phyloP scores from a whole-genome alignment of 1,140 invertebrate genomes.

The Samia ricini region DNA sequence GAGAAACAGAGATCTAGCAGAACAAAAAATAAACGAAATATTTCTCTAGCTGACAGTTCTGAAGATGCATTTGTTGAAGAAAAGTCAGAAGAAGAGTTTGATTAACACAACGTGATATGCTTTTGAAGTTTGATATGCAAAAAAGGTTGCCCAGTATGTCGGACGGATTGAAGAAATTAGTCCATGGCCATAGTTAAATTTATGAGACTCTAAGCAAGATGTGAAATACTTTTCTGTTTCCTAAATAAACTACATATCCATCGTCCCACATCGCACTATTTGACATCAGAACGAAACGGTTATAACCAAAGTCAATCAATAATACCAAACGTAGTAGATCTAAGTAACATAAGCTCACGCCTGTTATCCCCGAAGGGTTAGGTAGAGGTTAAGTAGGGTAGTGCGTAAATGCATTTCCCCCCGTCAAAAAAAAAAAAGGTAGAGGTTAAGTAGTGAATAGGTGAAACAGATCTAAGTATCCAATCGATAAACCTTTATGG shows the following conservation, averaged over 20 bases:
- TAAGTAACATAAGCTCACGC: no score
- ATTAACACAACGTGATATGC: conserved; percentile 28
- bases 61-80: conserved; percentile 25
- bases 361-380: no score
- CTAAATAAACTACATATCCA: conserved; percentile 29
- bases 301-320: conserved; percentile 28
- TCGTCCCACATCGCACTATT: conserved; percentile 25
- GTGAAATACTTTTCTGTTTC: conserved; percentile 30
- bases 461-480: no score
- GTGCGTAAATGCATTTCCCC: no score
- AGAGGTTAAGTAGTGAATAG: no score
- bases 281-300: conserved; percentile 35
- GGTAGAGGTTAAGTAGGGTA: no score
- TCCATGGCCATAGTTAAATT: conserved; percentile 38
- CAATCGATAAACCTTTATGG: conserved; percentile 31
- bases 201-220: conserved; percentile 32
- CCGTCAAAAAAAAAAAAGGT: no score
- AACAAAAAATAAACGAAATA: conserved; percentile 16
- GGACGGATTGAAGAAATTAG: conserved; percentile 20
- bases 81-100: conserved; percentile 33
- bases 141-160: conserved; percentile 26
- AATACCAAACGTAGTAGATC: conserved; percentile 31
- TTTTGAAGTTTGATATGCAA: conserved; percentile 39
- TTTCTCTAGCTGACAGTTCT: neutral
- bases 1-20: conserved; percentile 20